Evolutionary conservation across 2,888 invertebrate species (phyloP).

Genomic region (Thecocarcelia acutangulata): DNA sequence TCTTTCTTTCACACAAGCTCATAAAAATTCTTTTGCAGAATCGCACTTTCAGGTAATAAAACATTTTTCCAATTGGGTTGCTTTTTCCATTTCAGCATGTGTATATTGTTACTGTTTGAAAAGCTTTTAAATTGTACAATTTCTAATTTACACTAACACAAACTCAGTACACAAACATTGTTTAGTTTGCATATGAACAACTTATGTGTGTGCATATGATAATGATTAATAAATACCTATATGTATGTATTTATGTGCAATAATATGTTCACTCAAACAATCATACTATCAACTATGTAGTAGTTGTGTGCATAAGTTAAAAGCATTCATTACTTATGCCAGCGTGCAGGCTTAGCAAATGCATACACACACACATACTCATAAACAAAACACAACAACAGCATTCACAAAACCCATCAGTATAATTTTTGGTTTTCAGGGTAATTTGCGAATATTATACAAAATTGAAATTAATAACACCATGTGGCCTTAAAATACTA

Average conservation of each 20-base stretch:
- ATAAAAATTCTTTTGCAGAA: no score
- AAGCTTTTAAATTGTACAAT: slow-evolving; percentile 29
- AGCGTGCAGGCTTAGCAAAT: not conserved
- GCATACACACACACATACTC: not conserved
- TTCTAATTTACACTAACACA: slow-evolving; percentile 55
- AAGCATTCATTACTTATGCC: slow-evolving; percentile 15
- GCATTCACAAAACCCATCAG: not conserved
- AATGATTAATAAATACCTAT: not conserved
- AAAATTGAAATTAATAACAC: slow-evolving; percentile 66
- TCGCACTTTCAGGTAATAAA: not conserved
- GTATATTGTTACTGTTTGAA: not conserved
- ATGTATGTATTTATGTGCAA: not conserved
- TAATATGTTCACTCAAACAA: not conserved
- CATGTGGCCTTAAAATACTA: slow-evolving; percentile 59
- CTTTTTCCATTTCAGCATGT: not conserved
- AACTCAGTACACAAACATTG: slow-evolving; percentile 14
- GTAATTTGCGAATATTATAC: slow-evolving; percentile 59
- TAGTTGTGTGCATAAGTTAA: slow-evolving; percentile 19
- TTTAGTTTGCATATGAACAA: not conserved
- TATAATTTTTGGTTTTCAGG: slow-evolving; percentile 41
- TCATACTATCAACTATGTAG: not conserved
- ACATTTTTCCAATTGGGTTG: slow-evolving; percentile 2
- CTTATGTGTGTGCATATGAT: not conserved
- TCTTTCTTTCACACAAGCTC: no score
- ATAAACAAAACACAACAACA: no score